A percentile compares a stretch with the other conserved stretches of the same genome.
These are phyloP conservation scores for Corapipo altera DNA, from an alignment of 2,113 vertebrate species.

Conservation along the genomic window DNA sequence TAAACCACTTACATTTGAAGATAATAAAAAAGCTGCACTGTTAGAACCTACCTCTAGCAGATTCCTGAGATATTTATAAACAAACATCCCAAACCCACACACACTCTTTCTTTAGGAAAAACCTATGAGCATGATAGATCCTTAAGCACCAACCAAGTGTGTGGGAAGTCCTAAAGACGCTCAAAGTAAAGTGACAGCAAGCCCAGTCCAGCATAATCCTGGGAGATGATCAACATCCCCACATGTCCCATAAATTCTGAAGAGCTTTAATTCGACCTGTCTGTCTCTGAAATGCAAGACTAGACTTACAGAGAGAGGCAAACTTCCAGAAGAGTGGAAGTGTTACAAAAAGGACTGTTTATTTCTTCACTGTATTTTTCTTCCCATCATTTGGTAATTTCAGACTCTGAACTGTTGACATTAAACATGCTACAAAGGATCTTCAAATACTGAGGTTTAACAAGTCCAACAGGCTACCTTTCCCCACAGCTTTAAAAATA, in stretches of 20 bases:
- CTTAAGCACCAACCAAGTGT: background rate
- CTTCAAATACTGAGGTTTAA: background rate
- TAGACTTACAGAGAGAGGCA: background rate
- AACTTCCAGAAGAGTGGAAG: background rate
- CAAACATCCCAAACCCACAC: background rate
- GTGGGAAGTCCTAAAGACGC: background rate
- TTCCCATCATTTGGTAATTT: background rate
- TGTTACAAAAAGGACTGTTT: background rate
- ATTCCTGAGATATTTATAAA: background rate
- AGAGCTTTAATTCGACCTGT: background rate
- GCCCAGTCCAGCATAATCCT: background rate
- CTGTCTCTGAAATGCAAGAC: background rate
- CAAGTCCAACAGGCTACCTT: conserved; percentile 16
- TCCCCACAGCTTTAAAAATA: conserved; percentile 39
- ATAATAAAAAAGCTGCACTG: background rate
- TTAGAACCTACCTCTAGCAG: background rate
- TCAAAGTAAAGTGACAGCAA: background rate
- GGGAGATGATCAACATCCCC: background rate
- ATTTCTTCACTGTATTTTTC: background rate
- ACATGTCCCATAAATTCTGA: background rate
- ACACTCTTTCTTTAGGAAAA: background rate
- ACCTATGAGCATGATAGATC: background rate
- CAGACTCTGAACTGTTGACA: background rate
- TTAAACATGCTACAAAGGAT: background rate
- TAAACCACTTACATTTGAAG: background rate